Conservation (phyloP, 2,888 invertebrate genomes). For the Ennomos quercinarius region DNA sequence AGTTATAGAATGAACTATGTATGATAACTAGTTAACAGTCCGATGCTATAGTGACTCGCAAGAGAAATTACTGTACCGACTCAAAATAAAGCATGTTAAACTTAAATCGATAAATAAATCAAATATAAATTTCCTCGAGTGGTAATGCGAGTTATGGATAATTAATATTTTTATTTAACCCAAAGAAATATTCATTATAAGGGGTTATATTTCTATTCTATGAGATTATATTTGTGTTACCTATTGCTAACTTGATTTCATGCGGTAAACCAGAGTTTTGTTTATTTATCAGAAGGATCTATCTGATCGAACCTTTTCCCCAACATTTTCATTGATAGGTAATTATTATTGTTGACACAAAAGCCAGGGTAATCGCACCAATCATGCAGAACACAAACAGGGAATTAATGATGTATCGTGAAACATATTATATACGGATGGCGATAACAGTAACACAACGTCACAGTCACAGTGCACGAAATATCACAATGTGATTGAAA, state of each 20-base stretch:
- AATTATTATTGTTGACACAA: constrained; percentile 15
- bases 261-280: constrained; percentile 13
- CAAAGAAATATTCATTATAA: too few relatives aligned
- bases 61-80: too few relatives aligned
- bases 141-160: not conserved
- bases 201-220: too few relatives aligned
- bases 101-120: too few relatives aligned
- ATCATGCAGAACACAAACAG: constrained; percentile 60
- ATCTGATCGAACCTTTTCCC: too few relatives aligned
- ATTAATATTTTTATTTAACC: too few relatives aligned
- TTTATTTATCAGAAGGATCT: too few relatives aligned
- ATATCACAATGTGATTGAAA: constrained; percentile 27
- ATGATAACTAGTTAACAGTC: constrained; percentile 1
- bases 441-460: constrained; percentile 37
- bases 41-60: not conserved
- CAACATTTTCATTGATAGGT: constrained; percentile 6
- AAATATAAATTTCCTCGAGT: not conserved
- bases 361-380: constrained; percentile 44
- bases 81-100: too few relatives aligned
- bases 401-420: constrained; percentile 49
- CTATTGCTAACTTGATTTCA: constrained; percentile 18
- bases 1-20: constrained; percentile 8
- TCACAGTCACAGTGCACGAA: constrained; percentile 40
- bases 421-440: constrained; percentile 37
- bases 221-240: not conserved